phyloP scores from a whole-genome alignment of 2,113 vertebrate species.

The Antennarius striatus region DNA sequence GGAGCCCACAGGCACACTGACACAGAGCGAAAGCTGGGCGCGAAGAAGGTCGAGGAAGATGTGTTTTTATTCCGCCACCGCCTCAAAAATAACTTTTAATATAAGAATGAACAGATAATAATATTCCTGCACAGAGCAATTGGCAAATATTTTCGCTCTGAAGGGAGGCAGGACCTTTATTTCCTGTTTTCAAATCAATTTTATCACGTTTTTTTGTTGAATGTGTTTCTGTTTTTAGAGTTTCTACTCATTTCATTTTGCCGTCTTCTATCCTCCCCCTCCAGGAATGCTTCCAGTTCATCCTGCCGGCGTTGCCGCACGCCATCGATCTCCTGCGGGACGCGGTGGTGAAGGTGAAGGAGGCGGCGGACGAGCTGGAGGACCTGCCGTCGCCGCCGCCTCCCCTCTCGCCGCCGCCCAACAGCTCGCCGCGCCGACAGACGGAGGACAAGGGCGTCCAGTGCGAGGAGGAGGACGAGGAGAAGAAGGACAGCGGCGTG shows the following conservation, averaged over 20 bases:
- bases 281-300: constrained; percentile 99
- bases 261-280: neutral
- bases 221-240: too few species aligned
- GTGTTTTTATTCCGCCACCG: too few species aligned
- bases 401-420: constrained; percentile 91
- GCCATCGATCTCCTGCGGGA: constrained; percentile 96
- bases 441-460: constrained; percentile 97
- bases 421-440: constrained; percentile 91
- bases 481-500: constrained; percentile 97
- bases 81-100: neutral
- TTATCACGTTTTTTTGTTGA: too few species aligned
- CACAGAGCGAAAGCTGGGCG: constrained; percentile 30
- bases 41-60: neutral
- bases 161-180: too few species aligned
- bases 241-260: neutral
- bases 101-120: neutral
- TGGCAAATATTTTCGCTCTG: too few species aligned
- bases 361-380: constrained; percentile 93
- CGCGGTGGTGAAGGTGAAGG: constrained; percentile 97
- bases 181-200: too few species aligned
- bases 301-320: constrained; percentile 97
- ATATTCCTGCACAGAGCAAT: too few species aligned
- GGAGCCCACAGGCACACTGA: constrained; percentile 61
- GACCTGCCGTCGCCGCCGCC: constrained; percentile 95
- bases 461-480: constrained; percentile 96